These are phyloP conservation scores for Parotocinclus haroldoi DNA, from an alignment of 2,797 vertebrate species.

Conservation along the genomic window DNA sequence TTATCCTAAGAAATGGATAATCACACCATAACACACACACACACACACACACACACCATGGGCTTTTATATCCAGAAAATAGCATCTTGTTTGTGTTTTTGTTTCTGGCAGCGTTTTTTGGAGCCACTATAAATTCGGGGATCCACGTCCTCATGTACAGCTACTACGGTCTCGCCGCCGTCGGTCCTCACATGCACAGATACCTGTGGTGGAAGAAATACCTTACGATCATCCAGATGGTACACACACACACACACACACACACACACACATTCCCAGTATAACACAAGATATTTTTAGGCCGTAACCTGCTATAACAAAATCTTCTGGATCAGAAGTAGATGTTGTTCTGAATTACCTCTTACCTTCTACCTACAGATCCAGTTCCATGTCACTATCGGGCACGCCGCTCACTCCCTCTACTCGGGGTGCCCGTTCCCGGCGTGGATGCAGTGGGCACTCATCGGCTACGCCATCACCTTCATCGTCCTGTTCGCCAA, in stretches of 20 bases:
- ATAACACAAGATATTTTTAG: no score
- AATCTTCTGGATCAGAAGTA: no score
- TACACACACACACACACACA: constrained; percentile 57
- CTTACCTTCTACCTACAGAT: constrained; percentile 45
- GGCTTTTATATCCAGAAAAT: neutral
- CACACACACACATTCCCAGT: neutral
- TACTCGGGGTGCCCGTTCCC: constrained; percentile 96
- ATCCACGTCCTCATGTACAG: constrained; percentile 98
- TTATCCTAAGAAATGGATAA: no score
- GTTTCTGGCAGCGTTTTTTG: constrained; percentile 85
- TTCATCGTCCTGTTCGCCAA: constrained; percentile 97
- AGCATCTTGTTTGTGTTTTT: neutral
- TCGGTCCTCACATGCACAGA: constrained; percentile 93
- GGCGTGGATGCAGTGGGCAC: constrained; percentile 98
- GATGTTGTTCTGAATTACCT: no score
- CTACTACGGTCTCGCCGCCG: constrained; percentile 93
- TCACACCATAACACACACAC: no score
- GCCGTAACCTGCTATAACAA: no score
- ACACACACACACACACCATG: neutral
- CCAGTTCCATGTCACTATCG: constrained; percentile 96
- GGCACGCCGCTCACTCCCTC: constrained; percentile 91
- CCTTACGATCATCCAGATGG: constrained; percentile 95
- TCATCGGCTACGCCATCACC: constrained; percentile 90
- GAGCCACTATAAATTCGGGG: constrained; percentile 91
- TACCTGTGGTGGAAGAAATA: constrained; percentile 99